A percentile compares a stretch with the other conserved stretches of the same genome.
Conservation (phyloP, 2,113 vertebrate species). For the Cyprinodon variegatus region DNA sequence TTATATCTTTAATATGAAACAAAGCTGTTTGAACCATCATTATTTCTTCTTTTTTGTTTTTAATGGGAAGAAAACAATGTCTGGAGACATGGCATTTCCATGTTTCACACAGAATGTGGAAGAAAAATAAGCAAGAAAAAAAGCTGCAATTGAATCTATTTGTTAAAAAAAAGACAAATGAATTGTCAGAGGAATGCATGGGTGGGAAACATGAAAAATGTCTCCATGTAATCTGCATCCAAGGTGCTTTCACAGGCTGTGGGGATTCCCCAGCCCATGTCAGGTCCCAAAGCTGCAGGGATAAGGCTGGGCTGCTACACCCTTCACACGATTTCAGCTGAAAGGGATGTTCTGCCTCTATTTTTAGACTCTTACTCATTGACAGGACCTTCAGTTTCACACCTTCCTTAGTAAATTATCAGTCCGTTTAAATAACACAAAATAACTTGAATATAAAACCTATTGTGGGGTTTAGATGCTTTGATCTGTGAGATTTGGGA, state of each 20-base stretch:
- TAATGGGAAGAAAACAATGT: no score
- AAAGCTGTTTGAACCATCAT: no score
- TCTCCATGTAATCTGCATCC: constrained; percentile 31
- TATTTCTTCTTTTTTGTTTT: no score
- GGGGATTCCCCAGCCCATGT: constrained; percentile 45
- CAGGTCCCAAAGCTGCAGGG: constrained; percentile 25
- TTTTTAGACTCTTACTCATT: background rate
- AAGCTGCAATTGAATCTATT: background rate
- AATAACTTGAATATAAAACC: background rate
- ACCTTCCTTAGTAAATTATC: no score
- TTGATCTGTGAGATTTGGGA: background rate
- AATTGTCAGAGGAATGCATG: constrained; percentile 1
- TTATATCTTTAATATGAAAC: no score
- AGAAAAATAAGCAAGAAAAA: no score
- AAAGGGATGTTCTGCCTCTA: background rate
- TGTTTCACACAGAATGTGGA: background rate
- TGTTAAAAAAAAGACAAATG: no score
- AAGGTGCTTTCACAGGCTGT: constrained; percentile 5
- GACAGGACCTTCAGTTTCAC: background rate
- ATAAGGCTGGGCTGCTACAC: background rate
- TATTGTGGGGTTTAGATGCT: constrained; percentile 11
- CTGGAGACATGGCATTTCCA: background rate
- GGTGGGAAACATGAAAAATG: constrained; percentile 27
- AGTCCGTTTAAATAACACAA: background rate
- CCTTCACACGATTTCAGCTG: background rate